Base-by-base conservation (phyloP, 2,797 vertebrate genomes). In the Hybognathus amarus region DNA sequence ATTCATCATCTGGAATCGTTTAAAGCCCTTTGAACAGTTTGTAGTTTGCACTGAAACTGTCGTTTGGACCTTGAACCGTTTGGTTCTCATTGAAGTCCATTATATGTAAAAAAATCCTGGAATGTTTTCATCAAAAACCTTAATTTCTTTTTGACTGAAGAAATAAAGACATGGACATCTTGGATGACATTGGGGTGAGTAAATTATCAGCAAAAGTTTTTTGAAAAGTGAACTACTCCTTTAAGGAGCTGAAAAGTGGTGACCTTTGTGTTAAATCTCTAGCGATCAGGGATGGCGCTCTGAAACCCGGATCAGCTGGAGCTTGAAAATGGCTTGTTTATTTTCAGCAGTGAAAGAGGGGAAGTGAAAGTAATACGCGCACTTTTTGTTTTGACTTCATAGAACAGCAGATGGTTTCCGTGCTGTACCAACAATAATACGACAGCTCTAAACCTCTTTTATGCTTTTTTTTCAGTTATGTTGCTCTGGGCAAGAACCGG, bases 341-440 rank as follows among this genome's bases (percentile, higher is more conserved):
- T 78, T 73, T 83, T 83, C 30, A 79, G 56, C 38, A 50, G 24
- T 75, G 38, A 84, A 79, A 63, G 67, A 40, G 45, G 36, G 68
- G 77, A 79, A 81, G 68, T 67, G 77, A 79, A 79, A 84, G 45
- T 42, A 42, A 64, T 24, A 66, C 42, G 64, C 47, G 64, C 54
- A 78, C 40, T 63, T 40, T 38, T 66, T 82, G 80, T 74, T 74
- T 47, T 63, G 56, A 82, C 56, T 52, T 56, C 22, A 67, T 18
- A 45, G 12, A 83, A 77, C 47, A 67, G 61, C 71, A 83, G 63
- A 83, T 59, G 73, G 47, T 54, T 71, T 71, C 47, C 78, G 24
- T 27, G 56, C 47, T 17, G 24, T 54, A 71, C 40, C 27, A 38
- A 77, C 66, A 52, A 81, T 50, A 52, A 75, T 27, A 42, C 17